These are phyloP conservation scores for Ryuthela nishihirai DNA, from an alignment of 2,888 invertebrate genomes.

Conservation along the genomic window DNA sequence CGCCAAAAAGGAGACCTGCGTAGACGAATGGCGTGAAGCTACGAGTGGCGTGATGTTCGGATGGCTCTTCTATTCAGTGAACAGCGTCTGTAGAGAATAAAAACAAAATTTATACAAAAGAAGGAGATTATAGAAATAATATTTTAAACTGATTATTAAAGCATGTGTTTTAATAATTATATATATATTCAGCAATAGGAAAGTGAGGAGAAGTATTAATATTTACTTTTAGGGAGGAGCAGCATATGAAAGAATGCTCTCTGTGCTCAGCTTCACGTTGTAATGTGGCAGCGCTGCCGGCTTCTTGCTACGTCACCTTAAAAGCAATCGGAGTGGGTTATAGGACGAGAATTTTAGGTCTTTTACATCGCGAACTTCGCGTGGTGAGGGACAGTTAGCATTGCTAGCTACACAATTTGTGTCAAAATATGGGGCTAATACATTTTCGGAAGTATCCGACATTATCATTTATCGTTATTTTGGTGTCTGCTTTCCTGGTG, in stretches of 20 bases:
- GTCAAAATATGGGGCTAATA: constrained; percentile 16
- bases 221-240: background rate
- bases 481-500: constrained; percentile 5
- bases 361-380: constrained; percentile 19
- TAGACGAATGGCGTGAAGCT: constrained; percentile 12
- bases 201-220: too few relatives aligned
- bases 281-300: constrained; percentile 20
- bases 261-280: too few relatives aligned
- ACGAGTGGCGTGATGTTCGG: constrained; percentile 29
- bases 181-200: too few relatives aligned
- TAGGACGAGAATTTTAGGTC: constrained; percentile 11
- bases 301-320: constrained; percentile 17
- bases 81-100: too few relatives aligned
- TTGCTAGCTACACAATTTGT: background rate
- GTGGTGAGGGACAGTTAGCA: background rate
- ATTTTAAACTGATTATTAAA: too few relatives aligned
- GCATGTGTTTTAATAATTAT: too few relatives aligned
- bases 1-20: constrained; percentile 4
- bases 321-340: constrained; percentile 11
- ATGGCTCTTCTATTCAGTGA: constrained; percentile 1
- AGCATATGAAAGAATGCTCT: constrained; percentile 2
- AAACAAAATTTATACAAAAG: too few relatives aligned
- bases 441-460: constrained; percentile 3
- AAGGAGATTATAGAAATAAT: too few relatives aligned
- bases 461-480: constrained; percentile 1